Evolutionary conservation across 2,113 vertebrate species (phyloP).

Genomic region (Sylvilagus bachmani): DNA sequence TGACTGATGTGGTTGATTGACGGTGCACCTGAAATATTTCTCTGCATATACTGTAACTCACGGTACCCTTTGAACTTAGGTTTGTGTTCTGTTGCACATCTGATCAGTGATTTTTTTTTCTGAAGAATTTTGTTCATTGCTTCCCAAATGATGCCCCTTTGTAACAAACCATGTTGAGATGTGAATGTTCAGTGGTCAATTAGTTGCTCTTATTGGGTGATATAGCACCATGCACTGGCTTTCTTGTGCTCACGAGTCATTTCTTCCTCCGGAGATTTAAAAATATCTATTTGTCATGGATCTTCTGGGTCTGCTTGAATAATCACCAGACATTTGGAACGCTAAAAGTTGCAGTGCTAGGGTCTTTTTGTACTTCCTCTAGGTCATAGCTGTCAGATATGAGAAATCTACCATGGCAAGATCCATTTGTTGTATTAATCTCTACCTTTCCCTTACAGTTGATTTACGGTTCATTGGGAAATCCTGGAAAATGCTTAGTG

Average conservation of each 20-base stretch:
- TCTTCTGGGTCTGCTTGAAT: constrained; percentile 48
- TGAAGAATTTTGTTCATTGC: not conserved
- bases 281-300: not conserved
- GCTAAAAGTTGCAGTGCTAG: constrained; percentile 35
- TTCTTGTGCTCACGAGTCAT: not conserved
- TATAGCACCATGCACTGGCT: not conserved
- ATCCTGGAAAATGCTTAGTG: constrained; percentile 51
- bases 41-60: not conserved
- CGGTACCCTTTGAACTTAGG: not conserved
- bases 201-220: not conserved
- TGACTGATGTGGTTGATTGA: accelerated
- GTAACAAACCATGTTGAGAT: not conserved
- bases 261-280: not conserved
- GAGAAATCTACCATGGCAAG: constrained; percentile 50
- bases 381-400: constrained; percentile 52
- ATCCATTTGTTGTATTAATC: constrained; percentile 71
- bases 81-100: not conserved
- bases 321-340: constrained; percentile 34
- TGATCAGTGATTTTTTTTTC: not conserved
- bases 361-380: constrained; percentile 62
- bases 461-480: constrained; percentile 54
- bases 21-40: not conserved
- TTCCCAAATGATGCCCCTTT: not conserved
- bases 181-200: accelerated
- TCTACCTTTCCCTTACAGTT: constrained; percentile 53